Evolutionary conservation across 2,113 vertebrate genomes (phyloP), one percentile per base, ranked within the genome.

Genomic region (Heterotilapia buettikoferi): DNA sequence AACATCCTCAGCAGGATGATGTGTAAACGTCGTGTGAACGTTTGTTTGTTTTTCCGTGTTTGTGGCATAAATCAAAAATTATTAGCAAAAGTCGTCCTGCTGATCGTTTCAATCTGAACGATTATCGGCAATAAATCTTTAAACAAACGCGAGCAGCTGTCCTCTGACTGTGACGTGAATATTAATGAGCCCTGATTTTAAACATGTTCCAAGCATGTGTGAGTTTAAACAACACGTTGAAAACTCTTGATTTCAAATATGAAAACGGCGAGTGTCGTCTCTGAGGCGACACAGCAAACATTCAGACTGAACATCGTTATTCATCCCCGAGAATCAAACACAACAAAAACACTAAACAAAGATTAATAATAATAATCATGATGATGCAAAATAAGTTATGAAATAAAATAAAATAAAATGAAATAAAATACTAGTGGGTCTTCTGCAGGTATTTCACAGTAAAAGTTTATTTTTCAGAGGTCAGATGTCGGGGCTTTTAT

Each of bases 1-100:
- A 45, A 10, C 10, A 38, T 38, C 19, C 21, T 11, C 24, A 29
- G 40, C 40, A 47, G 40, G 61, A 38, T 38, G 59, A 63, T 38
- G 61, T 38, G 33, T 66, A 21, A 66, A 66, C 33, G 19, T 66
- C 10, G 4, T 13, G 19, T n/a, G 61, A 66, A 38, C 31, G 18
- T 66, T 66, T 66, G 21, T 24, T 24, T 56, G 61, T 12, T 66
- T 38, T 66, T 38, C 33, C 10, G 11, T 66, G 33, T 66, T 38
- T 66, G 61, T 21, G 33, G 61, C 61, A 38, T 66, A 38, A 66
- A 66, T 21, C 33, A 66, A 38, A 66, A 38, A 66, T 66, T 66
- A 33, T 63, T 0, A 33, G 8, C 3, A 1, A 19, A 63, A 33
- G 61, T 38, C 3, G 2, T 2, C 21, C 54, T 13, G 21, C 21